A percentile compares a stretch with the other conserved stretches of the same genome.
These are phyloP conservation scores for Porites lutea DNA, from an alignment of 64 coral and sea anemone species.

Conservation along the genomic window DNA sequence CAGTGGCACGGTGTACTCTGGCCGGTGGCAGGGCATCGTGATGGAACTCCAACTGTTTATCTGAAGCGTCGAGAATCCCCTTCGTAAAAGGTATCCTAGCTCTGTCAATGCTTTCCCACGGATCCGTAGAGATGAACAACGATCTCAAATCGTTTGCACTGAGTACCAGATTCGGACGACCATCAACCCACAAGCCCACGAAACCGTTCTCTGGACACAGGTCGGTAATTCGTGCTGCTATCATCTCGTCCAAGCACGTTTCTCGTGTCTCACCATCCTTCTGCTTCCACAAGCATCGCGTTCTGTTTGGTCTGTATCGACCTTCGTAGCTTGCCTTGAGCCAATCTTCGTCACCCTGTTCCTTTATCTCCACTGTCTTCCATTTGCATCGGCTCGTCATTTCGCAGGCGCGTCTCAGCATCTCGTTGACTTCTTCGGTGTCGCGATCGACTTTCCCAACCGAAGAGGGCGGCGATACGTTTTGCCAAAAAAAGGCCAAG, in stretches of 20 bases:
- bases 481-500: not conserved
- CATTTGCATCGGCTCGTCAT: not conserved
- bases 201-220: not conserved
- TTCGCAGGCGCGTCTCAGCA: not conserved
- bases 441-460: not conserved
- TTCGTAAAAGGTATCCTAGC: not conserved
- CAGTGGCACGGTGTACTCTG: no score
- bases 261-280: not conserved
- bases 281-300: not conserved
- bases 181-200: not conserved
- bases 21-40: not conserved
- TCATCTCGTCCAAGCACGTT: not conserved
- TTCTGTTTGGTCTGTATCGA: not conserved
- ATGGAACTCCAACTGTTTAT: not conserved
- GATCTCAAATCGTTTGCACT: not conserved
- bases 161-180: not conserved
- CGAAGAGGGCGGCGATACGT: not conserved
- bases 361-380: not conserved
- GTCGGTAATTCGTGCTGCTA: not conserved
- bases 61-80: not conserved
- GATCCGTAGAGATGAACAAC: not conserved
- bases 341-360: not conserved
- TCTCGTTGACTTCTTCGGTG: not conserved
- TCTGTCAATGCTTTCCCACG: not conserved
- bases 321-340: not conserved